Conservation (phyloP, 2,888 invertebrate genomes). For the Oligia strigilis region DNA sequence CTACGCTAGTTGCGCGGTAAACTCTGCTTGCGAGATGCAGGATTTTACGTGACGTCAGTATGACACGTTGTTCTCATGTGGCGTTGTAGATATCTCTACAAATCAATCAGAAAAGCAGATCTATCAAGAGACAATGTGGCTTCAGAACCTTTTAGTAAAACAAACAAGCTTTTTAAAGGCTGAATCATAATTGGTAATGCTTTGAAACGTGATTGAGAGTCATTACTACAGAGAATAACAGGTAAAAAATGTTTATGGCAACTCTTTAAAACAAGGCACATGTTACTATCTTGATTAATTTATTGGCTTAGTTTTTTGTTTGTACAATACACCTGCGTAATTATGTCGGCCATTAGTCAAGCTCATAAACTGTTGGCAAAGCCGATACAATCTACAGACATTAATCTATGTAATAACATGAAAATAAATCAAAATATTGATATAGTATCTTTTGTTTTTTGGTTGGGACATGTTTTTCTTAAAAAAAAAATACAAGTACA, state of each 20-base stretch:
- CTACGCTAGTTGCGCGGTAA: no score
- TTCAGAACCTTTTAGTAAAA: conserved; percentile 4
- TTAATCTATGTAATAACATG: conserved; percentile 40
- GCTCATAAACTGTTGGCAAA: conserved; percentile 34
- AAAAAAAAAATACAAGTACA: not conserved
- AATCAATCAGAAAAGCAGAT: not conserved
- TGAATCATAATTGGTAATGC: not conserved
- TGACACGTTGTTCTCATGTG: no score
- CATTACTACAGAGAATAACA: conserved; percentile 14
- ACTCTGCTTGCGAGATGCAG: no score
- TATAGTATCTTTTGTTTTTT: conserved; percentile 1
- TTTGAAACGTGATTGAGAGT: conserved; percentile 10
- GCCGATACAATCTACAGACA: conserved; percentile 39
- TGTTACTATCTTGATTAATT: conserved; percentile 38
- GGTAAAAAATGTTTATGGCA: conserved; percentile 7
- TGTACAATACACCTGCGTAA: conserved; percentile 40
- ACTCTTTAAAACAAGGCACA: conserved; percentile 11
- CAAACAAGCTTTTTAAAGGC: not conserved
- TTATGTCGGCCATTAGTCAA: conserved; percentile 44
- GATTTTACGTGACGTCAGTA: no score
- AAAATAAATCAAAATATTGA: conserved; percentile 44
- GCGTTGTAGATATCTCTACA: no score
- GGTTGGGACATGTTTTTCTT: rapidly evolving
- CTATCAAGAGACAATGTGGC: not conserved
- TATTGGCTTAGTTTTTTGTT: conserved; percentile 53